Evolutionary conservation across 2,797 vertebrate genomes (phyloP), one percentile per base, ranked within the genome.

Genomic region (Enteromius unitaeniatus): DNA sequence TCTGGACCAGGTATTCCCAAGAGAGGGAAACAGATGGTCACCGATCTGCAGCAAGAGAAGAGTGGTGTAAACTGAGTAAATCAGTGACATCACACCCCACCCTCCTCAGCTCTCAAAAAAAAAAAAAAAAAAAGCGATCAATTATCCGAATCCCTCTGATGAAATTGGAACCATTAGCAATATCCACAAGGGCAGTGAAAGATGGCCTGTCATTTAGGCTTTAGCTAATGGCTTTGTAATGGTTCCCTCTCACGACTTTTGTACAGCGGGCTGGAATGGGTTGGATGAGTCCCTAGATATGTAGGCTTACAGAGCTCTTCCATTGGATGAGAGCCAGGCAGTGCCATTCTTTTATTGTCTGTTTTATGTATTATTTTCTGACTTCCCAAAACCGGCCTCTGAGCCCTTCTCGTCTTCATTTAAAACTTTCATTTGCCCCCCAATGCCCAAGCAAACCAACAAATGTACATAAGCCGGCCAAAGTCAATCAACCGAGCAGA

Each of bases 1-100:
- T 93, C 91, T 93, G 83, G 88, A 86, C 53, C 92, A 94, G 94
- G 94, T 95, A 94, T 94, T 94, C 94, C 93, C 93, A 84, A 81
- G 91, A 91, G 86, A 82, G 73, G 82, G 67, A 62, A 92, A 90
- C 94, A 95, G 94, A 94, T 95, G 94, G 92, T 31, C 86, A 87
- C 81, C 87, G 77, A 87, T 86, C 84, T 86, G 86, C 87, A 86
- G 88, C 88, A 88, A 84, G 89, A 90, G 78, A 76, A 81, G 85
- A 86, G 82, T 72, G 84, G 87, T 83, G 84, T 49, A 89, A 91
- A 91, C 76, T 75, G 82, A 89, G 89, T 88, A 79, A 90, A 84
- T 84, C 87, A 85, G 88, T 89, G 86, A 83, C 87, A 82, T 87
- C 85, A 86, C 88, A 79, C 75, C 74, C 82, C 80, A 10, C 21